Conservation (phyloP, 92 coral and sea anemone species). For the Epizoanthus stellaris region DNA sequence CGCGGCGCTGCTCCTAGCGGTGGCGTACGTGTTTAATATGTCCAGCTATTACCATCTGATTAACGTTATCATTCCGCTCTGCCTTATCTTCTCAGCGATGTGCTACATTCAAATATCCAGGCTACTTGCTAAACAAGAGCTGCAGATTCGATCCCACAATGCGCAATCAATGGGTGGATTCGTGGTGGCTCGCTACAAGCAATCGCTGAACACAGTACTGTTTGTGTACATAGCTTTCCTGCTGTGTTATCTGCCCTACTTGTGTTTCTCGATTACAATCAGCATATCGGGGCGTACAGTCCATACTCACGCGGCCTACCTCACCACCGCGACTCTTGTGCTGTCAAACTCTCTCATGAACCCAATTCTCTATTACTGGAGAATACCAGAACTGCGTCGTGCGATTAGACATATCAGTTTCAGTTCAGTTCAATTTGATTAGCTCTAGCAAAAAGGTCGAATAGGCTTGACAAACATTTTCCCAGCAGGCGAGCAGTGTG, state of each 20-base stretch:
- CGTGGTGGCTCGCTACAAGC: constrained; percentile 41
- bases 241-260: constrained; percentile 31
- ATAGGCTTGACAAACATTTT: too few relatives aligned
- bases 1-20: constrained; percentile 25
- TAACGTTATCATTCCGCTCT: constrained; percentile 28
- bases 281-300: neutral
- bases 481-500: too few relatives aligned
- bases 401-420: constrained; percentile 20
- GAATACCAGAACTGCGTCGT: constrained; percentile 34
- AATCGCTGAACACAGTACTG: constrained; percentile 31
- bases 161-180: constrained; percentile 28
- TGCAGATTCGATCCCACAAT: constrained; percentile 13
- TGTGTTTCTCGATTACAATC: constrained; percentile 16
- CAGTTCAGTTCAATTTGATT: constrained; percentile 25
- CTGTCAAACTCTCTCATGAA: constrained; percentile 33
- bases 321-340: constrained; percentile 27
- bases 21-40: constrained; percentile 37
- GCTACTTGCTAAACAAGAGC: constrained; percentile 3
- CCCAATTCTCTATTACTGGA: constrained; percentile 40
- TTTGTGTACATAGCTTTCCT: constrained; percentile 38
- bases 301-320: constrained; percentile 25
- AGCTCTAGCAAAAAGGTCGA: too few relatives aligned
- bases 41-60: constrained; percentile 36
- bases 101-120: constrained; percentile 22
- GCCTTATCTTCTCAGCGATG: constrained; percentile 15